phyloP scores from a whole-genome alignment of 2,797 vertebrate species.

The Enteromius radiatus region DNA sequence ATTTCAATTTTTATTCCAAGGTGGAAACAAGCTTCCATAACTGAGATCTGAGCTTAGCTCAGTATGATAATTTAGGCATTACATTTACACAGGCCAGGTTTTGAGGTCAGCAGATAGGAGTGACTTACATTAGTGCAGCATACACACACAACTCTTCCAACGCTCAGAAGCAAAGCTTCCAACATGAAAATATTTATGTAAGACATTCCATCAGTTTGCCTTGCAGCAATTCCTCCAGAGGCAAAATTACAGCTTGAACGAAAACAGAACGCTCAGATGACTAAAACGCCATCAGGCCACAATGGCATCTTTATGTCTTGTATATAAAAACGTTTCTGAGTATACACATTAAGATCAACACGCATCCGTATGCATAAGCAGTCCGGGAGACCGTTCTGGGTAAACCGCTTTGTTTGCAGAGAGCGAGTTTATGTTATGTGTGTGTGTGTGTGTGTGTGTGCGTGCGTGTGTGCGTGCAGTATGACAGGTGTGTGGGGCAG shows the following conservation, averaged over 20 bases:
- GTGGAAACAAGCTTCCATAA: background rate
- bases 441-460: background rate
- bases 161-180: slow-evolving; percentile 32
- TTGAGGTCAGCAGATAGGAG: slow-evolving; percentile 19
- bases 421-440: background rate
- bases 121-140: slow-evolving; percentile 23
- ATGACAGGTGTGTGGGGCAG: slow-evolving; percentile 75
- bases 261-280: slow-evolving; percentile 34
- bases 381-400: background rate
- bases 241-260: slow-evolving; percentile 44
- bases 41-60: background rate
- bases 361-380: slow-evolving; percentile 9
- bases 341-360: slow-evolving; percentile 7
- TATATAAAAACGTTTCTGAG: slow-evolving; percentile 55
- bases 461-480: no score
- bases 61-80: background rate
- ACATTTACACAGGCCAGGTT: slow-evolving; percentile 36
- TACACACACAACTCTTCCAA: slow-evolving; percentile 28
- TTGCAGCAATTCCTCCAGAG: slow-evolving; percentile 34
- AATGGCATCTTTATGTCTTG: slow-evolving; percentile 50
- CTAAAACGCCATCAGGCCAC: slow-evolving; percentile 27
- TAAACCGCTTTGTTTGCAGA: slow-evolving; percentile 42
- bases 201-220: slow-evolving; percentile 51
- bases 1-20: background rate
- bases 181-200: slow-evolving; percentile 54